Evolutionary conservation across 2,888 invertebrate species (phyloP), one percentile per base, ranked within the genome.

Genomic region (Acrobasis consociella): DNA sequence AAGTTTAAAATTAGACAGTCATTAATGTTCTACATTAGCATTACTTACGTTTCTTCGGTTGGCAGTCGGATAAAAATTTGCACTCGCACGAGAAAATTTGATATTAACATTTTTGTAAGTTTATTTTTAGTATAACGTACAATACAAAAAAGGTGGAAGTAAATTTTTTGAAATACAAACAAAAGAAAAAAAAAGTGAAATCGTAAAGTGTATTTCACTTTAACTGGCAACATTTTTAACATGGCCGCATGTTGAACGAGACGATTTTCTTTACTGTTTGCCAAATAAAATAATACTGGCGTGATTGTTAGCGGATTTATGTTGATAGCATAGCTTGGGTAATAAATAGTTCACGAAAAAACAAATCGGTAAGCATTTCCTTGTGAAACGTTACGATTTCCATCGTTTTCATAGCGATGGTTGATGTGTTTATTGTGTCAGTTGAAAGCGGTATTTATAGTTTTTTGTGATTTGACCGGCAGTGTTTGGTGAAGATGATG

Each of bases 211-310:
- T 11, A 46, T 5, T 13, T 13, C n/a, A 46, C 31, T 31, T 31
- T 13, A 13, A 31, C 5, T 77, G 75, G 83, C 76, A 87, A 87
- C 86, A 87, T 85, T 88, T 86, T 87, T 95, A 96, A 95, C 95
- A 96, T 96, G 96, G 96, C 96, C 95, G 96, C 96, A 95, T 95
- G 96, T 95, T 96, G 95, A 94, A 94, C 91, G 84, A 94, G 93
- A 93, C 93, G 93, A 93, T 95, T 95, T 95, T 95, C 95, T 95
- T 95, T 95, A 95, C 94, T 95, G 95, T 95, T 95, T 94, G 95
- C 95, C 95, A 95, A 95, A 84, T 82, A 83, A 76, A 80, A 74
- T 78, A 74, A 81, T 72, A 78, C 76, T 80, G 81, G 83, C 82
- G 81, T 82, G 75, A 83, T 81, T 79, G 80, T 80, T 76, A 80